phyloP scores from a whole-genome alignment of 2,113 vertebrate genomes.

The Lasiurus borealis region DNA sequence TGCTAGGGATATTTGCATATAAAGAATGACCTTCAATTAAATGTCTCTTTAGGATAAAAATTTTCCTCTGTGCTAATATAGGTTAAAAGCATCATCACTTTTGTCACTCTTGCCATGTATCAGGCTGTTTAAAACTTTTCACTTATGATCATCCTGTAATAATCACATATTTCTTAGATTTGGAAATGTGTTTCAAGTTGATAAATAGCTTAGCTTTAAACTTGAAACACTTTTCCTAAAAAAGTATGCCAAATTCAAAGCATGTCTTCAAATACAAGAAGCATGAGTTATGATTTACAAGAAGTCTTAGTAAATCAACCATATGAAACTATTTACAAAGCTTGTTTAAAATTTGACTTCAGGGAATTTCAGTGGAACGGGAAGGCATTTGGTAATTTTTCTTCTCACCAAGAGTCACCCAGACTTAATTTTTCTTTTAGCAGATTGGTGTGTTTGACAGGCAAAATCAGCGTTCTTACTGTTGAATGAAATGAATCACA shows the following conservation, averaged over 20 bases:
- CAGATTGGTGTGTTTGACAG: neutral
- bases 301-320: constrained; percentile 43
- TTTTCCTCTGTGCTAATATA: constrained; percentile 10
- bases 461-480: neutral
- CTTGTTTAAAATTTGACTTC: constrained; percentile 61
- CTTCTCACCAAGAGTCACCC: neutral
- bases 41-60: neutral
- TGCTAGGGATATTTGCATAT: neutral
- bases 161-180: constrained; percentile 42
- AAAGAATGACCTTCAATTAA: constrained; percentile 43
- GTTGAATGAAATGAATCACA: neutral
- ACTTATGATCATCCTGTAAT: neutral
- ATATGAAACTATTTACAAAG: constrained; percentile 31
- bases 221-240: constrained; percentile 4
- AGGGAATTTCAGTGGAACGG: neutral
- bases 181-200: constrained; percentile 36
- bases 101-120: neutral
- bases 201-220: constrained; percentile 52
- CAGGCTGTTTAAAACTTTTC: neutral
- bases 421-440: constrained; percentile 30
- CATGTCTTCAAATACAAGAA: constrained; percentile 21
- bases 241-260: constrained; percentile 1
- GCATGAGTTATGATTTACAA: constrained; percentile 29
- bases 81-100: neutral
- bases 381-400: constrained; percentile 25